These are phyloP conservation scores for Gobius niger DNA, from an alignment of 2,113 vertebrate genomes.

Conservation along the genomic window DNA sequence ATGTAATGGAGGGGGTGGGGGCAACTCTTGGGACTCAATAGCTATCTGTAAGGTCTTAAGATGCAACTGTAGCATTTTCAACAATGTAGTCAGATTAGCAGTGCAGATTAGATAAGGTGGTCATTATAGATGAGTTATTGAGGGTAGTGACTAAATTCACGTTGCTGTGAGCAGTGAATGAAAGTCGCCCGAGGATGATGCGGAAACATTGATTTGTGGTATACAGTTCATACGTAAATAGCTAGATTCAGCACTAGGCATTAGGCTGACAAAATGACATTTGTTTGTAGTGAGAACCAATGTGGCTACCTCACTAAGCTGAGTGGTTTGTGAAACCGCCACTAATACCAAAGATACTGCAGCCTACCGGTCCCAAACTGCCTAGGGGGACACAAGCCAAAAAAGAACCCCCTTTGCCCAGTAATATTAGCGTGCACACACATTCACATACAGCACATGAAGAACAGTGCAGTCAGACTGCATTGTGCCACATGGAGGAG, in stretches of 20 bases:
- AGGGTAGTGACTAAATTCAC: constrained; percentile 61
- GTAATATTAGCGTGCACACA: constrained; percentile 13
- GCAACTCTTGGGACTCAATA: constrained; percentile 53
- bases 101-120: constrained; percentile 66
- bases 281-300: constrained; percentile 93
- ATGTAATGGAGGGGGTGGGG: constrained; percentile 40
- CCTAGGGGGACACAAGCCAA: constrained; percentile 69
- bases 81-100: constrained; percentile 73
- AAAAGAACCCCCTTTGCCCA: constrained; percentile 36
- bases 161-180: constrained; percentile 76
- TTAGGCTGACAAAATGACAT: constrained; percentile 75
- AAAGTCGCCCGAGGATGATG: constrained; percentile 60
- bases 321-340: constrained; percentile 95
- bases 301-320: constrained; percentile 98
- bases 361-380: constrained; percentile 89
- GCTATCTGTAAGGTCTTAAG: constrained; percentile 67
- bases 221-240: constrained; percentile 67
- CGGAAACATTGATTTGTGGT: constrained; percentile 64
- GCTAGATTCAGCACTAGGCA: constrained; percentile 66
- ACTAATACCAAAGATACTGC: constrained; percentile 99
- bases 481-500: constrained; percentile 71
- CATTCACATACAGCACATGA: constrained; percentile 14
- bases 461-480: constrained; percentile 77
- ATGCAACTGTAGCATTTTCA: constrained; percentile 81
- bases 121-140: constrained; percentile 55